Evolutionary conservation across 2,888 invertebrate species (phyloP).

Genomic region (Vesta saturnalis): DNA sequence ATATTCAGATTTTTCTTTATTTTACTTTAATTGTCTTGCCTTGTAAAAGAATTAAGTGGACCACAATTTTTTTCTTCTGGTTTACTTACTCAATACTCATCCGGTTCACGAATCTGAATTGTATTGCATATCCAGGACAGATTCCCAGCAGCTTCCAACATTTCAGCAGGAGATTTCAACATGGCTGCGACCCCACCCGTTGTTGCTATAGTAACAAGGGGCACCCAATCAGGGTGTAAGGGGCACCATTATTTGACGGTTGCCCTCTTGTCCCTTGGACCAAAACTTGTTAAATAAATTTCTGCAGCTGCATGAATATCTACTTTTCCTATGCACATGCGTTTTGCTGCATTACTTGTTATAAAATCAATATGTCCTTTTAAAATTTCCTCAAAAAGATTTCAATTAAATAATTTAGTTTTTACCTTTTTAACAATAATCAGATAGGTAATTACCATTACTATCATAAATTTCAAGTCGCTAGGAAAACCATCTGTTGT

Average conservation of each 20-base stretch:
- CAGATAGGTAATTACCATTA: background rate
- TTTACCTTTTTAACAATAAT: background rate
- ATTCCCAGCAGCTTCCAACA: constrained; percentile 22
- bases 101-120: constrained; percentile 11
- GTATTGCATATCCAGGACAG: constrained; percentile 19
- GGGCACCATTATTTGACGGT: constrained; percentile 51
- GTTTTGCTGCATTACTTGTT: constrained; percentile 45
- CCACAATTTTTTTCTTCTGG: background rate
- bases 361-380: constrained; percentile 44
- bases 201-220: constrained; percentile 58
- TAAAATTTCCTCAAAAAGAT: background rate
- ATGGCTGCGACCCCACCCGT: constrained; percentile 61
- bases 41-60: background rate
- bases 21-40: background rate
- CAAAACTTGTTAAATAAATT: constrained; percentile 26
- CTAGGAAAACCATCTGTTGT: constrained; percentile 2
- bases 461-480: background rate
- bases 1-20: too few relatives aligned
- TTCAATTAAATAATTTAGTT: background rate
- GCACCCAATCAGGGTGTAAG: constrained; percentile 55
- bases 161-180: constrained; percentile 51
- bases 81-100: background rate
- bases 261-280: constrained; percentile 39
- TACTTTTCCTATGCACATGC: constrained; percentile 47
- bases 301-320: constrained; percentile 27